phyloP scores from a whole-genome alignment of 1,140 invertebrate genomes.

The Plectrocnemia conspersa region DNA sequence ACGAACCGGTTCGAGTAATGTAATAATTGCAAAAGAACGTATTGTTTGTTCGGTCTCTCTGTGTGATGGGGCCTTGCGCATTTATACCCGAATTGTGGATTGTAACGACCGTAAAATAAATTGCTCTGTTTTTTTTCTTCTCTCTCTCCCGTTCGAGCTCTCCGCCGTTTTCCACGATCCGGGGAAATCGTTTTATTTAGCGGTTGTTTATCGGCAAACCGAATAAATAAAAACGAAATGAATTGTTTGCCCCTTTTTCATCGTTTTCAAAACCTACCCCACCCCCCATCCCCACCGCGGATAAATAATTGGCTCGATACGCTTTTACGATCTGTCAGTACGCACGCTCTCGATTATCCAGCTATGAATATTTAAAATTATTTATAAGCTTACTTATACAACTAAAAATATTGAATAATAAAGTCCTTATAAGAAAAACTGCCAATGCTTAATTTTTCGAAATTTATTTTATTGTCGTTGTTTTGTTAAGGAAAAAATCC shows the following conservation, averaged over 20 bases:
- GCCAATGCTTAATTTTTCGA: too few relatives aligned
- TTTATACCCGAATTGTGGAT: conserved; percentile 25
- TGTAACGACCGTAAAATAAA: conserved; percentile 26
- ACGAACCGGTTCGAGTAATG: too few relatives aligned
- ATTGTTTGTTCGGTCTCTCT: background rate
- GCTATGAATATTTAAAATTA: conserved; percentile 5
- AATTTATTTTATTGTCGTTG: too few relatives aligned
- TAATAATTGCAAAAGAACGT: too few relatives aligned
- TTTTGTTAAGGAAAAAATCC: too few relatives aligned
- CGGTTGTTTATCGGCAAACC: conserved; percentile 28
- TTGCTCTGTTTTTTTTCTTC: conserved; percentile 22
- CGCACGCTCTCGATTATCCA: background rate
- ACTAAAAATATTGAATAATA: too few relatives aligned
- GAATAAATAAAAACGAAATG: conserved; percentile 33
- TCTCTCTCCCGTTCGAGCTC: background rate
- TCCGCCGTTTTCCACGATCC: conserved; percentile 21
- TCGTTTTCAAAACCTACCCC: conserved; percentile 17
- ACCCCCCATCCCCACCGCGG: conserved; percentile 11
- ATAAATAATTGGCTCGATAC: background rate
- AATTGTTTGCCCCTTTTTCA: conserved; percentile 28
- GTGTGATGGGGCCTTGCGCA: conserved; percentile 2
- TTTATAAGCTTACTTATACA: too few relatives aligned
- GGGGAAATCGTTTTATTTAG: conserved; percentile 28
- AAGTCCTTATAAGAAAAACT: too few relatives aligned
- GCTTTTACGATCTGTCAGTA: background rate